Conservation (phyloP, 2,797 vertebrate genomes). For the Hydrolagus colliei region DNA sequence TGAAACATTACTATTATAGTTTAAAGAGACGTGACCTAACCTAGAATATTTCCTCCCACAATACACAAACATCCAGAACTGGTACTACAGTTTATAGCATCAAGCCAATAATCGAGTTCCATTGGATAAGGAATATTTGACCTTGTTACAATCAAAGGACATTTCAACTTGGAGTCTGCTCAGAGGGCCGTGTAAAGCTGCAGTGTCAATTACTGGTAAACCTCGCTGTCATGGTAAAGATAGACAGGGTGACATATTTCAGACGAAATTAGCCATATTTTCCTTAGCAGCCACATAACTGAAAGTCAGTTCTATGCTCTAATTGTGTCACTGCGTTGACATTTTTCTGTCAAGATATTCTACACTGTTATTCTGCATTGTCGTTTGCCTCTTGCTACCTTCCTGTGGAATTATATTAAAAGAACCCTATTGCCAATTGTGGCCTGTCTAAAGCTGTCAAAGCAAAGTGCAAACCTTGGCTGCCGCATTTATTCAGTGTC, state of each 20-base stretch:
- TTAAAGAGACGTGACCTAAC: background rate
- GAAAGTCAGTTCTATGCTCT: slow-evolving; percentile 19
- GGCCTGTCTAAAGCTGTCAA: slow-evolving; percentile 38
- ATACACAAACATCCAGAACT: background rate
- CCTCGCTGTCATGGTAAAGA: background rate
- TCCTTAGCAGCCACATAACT: background rate
- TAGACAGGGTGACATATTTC: background rate
- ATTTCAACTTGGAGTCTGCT: slow-evolving; percentile 38
- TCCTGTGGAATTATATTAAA: background rate
- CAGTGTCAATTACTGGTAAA: slow-evolving; percentile 30
- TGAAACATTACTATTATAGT: background rate
- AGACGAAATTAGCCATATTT: slow-evolving; percentile 35
- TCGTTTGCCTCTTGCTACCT: slow-evolving; percentile 39
- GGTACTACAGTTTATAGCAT: background rate
- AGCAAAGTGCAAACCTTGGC: slow-evolving; percentile 31
- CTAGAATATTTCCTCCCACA: background rate
- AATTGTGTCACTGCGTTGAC: slow-evolving; percentile 35
- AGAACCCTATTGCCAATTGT: slow-evolving; percentile 22
- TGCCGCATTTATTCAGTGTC: slow-evolving; percentile 32
- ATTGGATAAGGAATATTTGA: slow-evolving; percentile 35
- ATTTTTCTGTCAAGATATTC: slow-evolving; percentile 39
- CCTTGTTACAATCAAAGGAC: slow-evolving; percentile 37
- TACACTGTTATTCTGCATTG: slow-evolving; percentile 35
- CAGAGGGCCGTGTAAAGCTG: slow-evolving; percentile 19
- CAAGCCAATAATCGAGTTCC: background rate